phyloP scores from a whole-genome alignment of 2,113 vertebrate species.

The Hyla sarda region DNA sequence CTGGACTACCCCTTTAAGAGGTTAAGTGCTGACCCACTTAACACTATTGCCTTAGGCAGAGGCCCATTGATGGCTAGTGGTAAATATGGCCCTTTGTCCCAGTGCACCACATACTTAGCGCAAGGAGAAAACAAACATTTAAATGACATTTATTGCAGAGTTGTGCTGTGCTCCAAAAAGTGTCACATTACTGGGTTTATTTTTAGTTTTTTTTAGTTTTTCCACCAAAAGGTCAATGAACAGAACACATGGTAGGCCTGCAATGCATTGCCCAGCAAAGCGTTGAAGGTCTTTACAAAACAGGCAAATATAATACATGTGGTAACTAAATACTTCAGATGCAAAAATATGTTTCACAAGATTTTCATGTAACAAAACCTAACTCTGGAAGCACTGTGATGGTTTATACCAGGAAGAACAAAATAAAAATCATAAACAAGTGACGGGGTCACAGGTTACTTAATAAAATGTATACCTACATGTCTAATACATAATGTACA shows the following conservation, averaged over 20 bases:
- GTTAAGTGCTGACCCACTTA: no score
- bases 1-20: no score
- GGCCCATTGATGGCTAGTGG: no score
- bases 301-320: constrained; percentile 11
- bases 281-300: constrained; percentile 3
- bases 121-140: not conserved
- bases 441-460: not conserved
- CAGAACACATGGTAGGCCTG: constrained; percentile 14
- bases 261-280: constrained; percentile 43
- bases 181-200: constrained; percentile 11
- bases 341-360: constrained; percentile 20
- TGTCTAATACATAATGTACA: not conserved
- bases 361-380: not conserved
- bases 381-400: constrained; percentile 40
- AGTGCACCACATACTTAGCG: not conserved
- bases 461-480: not conserved
- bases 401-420: not conserved
- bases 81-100: no score
- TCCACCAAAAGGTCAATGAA: not conserved
- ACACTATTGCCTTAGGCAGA: no score
- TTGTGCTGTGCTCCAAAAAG: constrained; percentile 23
- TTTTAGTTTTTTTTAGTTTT: not conserved
- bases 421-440: not conserved
- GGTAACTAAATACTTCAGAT: constrained; percentile 21
- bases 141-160: constrained; percentile 48